These are phyloP conservation scores for Holacanthella duospinosa DNA, from an alignment of 2,888 invertebrate genomes.

Conservation along the genomic window DNA sequence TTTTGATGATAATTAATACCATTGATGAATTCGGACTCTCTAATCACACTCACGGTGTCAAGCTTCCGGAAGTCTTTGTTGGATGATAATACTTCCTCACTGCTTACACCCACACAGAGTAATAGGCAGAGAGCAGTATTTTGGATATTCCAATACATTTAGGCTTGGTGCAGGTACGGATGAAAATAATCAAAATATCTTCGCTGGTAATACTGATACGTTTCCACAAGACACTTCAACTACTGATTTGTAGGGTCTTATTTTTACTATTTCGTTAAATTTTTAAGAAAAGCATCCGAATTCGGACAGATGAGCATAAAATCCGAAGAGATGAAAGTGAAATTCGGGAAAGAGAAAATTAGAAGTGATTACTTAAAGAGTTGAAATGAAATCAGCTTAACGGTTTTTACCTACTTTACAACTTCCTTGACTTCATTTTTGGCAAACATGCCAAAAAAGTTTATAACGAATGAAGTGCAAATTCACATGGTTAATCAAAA, in stretches of 20 bases:
- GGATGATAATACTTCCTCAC: background rate
- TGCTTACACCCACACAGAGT: background rate
- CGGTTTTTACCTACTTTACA: background rate
- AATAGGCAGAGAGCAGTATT: background rate
- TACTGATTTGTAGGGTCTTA: no score
- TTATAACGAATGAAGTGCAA: background rate
- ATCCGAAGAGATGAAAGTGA: no score
- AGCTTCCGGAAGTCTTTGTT: background rate
- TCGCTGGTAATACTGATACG: no score
- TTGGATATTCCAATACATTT: no score
- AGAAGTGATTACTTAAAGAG: background rate
- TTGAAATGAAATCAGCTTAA: background rate
- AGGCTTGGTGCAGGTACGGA: no score
- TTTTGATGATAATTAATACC: background rate
- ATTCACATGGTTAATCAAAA: no score
- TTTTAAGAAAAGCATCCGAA: background rate
- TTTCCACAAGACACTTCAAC: no score
- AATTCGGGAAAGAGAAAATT: background rate
- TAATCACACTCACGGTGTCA: no score
- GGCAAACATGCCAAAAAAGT: background rate
- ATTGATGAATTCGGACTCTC: background rate
- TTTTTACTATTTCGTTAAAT: no score
- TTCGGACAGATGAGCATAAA: no score
- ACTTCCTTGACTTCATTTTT: constrained; percentile 3
- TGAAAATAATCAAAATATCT: no score